phyloP scores from a whole-genome alignment of 2,113 vertebrate genomes.

The Laticauda colubrina region DNA sequence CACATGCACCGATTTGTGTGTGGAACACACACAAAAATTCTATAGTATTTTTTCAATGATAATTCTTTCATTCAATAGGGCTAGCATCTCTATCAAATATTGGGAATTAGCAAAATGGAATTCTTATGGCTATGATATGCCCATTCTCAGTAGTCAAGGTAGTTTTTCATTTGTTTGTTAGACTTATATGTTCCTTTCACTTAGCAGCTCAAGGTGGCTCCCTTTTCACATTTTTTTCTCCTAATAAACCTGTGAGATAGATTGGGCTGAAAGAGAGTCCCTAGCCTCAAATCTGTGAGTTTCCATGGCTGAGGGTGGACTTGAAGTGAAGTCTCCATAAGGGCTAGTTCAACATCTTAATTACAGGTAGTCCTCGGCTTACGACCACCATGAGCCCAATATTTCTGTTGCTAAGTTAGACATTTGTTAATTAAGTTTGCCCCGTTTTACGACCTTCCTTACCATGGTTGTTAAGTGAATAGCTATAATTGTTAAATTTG shows the following conservation, averaged over 20 bases:
- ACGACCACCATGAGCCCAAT: not conserved
- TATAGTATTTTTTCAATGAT: not conserved
- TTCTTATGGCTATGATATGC: not conserved
- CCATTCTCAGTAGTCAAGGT: not conserved
- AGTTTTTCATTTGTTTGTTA: not conserved
- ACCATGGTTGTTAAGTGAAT: not conserved
- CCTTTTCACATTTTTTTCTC: not conserved
- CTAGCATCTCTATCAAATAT: not conserved
- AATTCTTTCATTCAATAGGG: not conserved
- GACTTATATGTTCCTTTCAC: not conserved
- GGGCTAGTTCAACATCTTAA: not conserved
- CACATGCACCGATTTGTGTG: not conserved
- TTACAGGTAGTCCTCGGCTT: not conserved
- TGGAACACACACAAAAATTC: not conserved
- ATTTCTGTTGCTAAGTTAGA: not conserved
- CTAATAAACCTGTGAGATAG: not conserved
- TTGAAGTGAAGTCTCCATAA: not conserved
- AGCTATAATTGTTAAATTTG: not conserved
- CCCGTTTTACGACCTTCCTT: not conserved
- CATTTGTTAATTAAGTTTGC: not conserved
- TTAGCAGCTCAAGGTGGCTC: not conserved
- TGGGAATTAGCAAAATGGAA: not conserved
- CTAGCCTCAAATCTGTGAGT: not conserved
- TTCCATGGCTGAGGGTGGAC: not conserved
- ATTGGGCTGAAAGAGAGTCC: not conserved